A percentile compares a stretch with the other conserved stretches of the same genome.
Evolutionary conservation across 2,113 vertebrate genomes (phyloP).

Genomic region (Haplotaxodon microlepis): DNA sequence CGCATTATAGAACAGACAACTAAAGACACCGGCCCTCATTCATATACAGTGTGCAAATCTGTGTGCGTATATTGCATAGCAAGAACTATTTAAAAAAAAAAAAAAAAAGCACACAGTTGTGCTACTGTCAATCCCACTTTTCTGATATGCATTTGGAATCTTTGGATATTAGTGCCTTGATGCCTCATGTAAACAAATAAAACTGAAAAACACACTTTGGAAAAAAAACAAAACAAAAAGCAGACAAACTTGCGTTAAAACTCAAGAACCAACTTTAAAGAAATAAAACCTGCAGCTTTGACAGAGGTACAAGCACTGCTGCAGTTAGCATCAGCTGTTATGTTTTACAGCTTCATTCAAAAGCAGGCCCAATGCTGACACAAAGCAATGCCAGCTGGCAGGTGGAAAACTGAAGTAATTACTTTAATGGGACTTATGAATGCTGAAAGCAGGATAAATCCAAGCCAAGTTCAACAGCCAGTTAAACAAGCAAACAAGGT

Average conservation of each 20-base stretch:
- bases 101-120: neutral
- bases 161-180: neutral
- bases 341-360: neutral
- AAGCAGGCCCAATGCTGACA: neutral
- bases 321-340: neutral
- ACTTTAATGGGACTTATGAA: neutral
- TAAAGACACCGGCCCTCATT: neutral
- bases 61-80: neutral
- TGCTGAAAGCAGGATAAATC: neutral
- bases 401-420: neutral
- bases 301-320: neutral
- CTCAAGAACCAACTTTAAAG: neutral
- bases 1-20: neutral
- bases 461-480: neutral
- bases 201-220: neutral
- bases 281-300: neutral
- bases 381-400: neutral
- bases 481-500: neutral
- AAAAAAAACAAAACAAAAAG: accelerated
- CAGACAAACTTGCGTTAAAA: neutral
- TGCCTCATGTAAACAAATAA: neutral
- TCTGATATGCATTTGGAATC: neutral
- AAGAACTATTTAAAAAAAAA: neutral
- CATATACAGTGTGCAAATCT: neutral
- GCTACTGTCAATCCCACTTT: neutral